Evolutionary conservation across 2,888 invertebrate species (phyloP), one percentile per base, ranked within the genome.

Genomic region (Bimastos eiseni): DNA sequence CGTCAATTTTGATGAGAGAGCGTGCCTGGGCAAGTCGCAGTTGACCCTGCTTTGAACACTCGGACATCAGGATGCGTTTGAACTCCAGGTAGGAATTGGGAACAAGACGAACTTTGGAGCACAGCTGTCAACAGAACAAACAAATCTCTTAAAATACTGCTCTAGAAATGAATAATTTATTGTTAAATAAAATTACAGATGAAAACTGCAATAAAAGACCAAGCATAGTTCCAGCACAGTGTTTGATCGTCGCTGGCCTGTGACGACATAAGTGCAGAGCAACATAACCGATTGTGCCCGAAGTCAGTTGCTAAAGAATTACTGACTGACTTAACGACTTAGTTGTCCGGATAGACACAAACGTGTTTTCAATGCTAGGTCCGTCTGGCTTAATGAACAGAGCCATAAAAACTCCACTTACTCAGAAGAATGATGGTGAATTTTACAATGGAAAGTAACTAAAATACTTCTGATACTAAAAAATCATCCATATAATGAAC

Each of bases 1-100:
- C 98, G 96, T 98, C 98, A 93, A 98, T 98, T 95, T 98, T 98
- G 83, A 98, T 96, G 88, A 98, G 96, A 88, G 96, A 96, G 90
- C 98, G 96, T 0, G 98, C 98, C 94, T 97, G 97, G 3, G 97
- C 96, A 92, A 98, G 95, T 92, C 97, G 96, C 15, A 98, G 95
- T 88, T 91, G 93, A 91, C 96, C 96, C 0, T 97, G 97, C 94
- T 97, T 98, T 92, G 96, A 96, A 95, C 97, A 97, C 94, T 98
- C 98, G 0, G 96, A 94, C 70, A 97, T 96, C 15, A 98, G 95
- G 89, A 97, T 96, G 83, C 96, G 96, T 93, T 97, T 97, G 93
- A 97, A 97, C 91, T 97, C 97, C 92, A 97, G 95, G 94, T 97
- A 98, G 33, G 97, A 97, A 90, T 96, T 96, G 0, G 98, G 98